Evolutionary conservation across 2,888 invertebrate species (phyloP).

Genomic region (Habroteleia sp.): DNA sequence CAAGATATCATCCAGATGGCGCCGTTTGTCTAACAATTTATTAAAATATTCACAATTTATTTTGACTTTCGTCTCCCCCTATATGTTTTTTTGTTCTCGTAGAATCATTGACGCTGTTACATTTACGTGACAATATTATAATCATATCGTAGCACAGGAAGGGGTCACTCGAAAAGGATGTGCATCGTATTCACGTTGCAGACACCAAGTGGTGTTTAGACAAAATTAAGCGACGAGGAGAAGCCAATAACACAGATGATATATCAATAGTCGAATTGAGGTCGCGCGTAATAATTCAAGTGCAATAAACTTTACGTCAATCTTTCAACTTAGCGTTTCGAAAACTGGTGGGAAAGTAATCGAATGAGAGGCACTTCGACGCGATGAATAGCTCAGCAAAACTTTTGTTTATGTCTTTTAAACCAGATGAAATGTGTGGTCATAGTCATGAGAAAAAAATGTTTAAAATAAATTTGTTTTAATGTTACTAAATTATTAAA

Average conservation of each 20-base stretch:
- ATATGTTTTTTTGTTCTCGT: conserved; percentile 16
- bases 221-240: conserved; percentile 48
- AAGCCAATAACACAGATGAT: conserved; percentile 67
- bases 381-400: conserved; percentile 1
- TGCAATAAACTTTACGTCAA: conserved; percentile 47
- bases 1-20: neutral
- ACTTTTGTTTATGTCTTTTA: conserved; percentile 7
- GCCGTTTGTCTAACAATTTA: neutral
- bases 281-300: conserved; percentile 62
- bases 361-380: conserved; percentile 18
- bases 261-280: conserved; percentile 65
- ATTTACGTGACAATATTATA: conserved; percentile 48
- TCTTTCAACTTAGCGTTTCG: conserved; percentile 19
- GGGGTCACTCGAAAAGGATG: conserved; percentile 46
- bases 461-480: neutral
- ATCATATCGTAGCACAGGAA: conserved; percentile 43
- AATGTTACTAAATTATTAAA: too few species aligned
- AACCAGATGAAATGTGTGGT: neutral
- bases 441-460: too few species aligned
- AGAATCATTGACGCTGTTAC: conserved; percentile 24
- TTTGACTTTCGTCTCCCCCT: neutral
- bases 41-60: neutral
- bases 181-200: conserved; percentile 37
- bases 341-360: conserved; percentile 39
- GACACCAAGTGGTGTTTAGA: conserved; percentile 57